Conservation (phyloP, 2,797 vertebrate genomes). For the Neopelma chrysocephalum region DNA sequence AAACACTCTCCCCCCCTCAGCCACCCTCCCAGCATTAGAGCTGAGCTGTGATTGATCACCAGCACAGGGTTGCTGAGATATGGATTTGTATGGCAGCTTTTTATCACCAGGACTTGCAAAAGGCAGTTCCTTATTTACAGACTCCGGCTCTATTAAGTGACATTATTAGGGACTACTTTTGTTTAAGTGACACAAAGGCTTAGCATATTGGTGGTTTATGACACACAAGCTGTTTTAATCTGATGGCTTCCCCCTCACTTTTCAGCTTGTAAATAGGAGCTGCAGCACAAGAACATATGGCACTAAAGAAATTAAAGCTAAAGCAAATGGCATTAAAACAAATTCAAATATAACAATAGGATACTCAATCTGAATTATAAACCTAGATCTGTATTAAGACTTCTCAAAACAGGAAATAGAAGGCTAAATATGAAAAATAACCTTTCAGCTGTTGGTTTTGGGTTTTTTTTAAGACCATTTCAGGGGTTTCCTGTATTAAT, state of each 20-base stretch:
- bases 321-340: slow-evolving; percentile 76
- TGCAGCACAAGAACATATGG: slow-evolving; percentile 74
- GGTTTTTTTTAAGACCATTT: background rate
- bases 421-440: background rate
- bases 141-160: slow-evolving; percentile 73
- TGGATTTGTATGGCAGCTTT: slow-evolving; percentile 71
- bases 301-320: slow-evolving; percentile 70
- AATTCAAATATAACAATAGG: slow-evolving; percentile 70
- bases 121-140: slow-evolving; percentile 73
- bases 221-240: slow-evolving; percentile 70
- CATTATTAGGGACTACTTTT: slow-evolving; percentile 77
- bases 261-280: slow-evolving; percentile 68
- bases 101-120: slow-evolving; percentile 75
- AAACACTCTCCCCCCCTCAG: slow-evolving; percentile 74
- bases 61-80: slow-evolving; percentile 77
- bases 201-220: slow-evolving; percentile 73
- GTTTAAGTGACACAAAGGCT: slow-evolving; percentile 73
- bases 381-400: slow-evolving; percentile 30
- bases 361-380: slow-evolving; percentile 61
- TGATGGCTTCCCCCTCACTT: slow-evolving; percentile 66
- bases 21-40: slow-evolving; percentile 70
- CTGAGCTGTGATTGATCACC: slow-evolving; percentile 58
- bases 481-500: background rate
- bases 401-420: slow-evolving; percentile 42
- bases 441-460: background rate